Conservation (phyloP, 2,113 vertebrate species). For the Ptyas mucosa region DNA sequence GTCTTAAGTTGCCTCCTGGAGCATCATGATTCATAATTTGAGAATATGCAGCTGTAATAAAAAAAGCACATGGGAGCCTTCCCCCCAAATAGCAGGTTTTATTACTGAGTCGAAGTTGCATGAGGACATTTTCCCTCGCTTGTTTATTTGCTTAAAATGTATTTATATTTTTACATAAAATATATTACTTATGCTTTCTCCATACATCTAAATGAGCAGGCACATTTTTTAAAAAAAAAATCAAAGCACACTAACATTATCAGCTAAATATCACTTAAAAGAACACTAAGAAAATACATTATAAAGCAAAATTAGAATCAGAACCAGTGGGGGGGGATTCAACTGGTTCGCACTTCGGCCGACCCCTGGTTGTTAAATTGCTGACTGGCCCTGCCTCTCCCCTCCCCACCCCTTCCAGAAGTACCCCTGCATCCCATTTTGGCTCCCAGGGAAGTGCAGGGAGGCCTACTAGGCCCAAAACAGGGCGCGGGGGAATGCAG, state of each 20-base stretch:
- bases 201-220: no score
- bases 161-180: not conserved
- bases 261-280: slow-evolving; percentile 5
- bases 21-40: not conserved
- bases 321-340: not conserved
- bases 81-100: not conserved
- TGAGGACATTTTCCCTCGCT: not conserved
- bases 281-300: not conserved
- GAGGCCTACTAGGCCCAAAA: no score
- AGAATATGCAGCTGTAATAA: not conserved
- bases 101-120: not conserved
- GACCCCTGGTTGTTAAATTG: no score
- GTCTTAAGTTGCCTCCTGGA: not conserved
- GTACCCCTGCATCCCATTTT: no score
- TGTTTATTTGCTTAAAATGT: not conserved
- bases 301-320: slow-evolving; percentile 4
- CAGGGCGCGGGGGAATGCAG: no score
- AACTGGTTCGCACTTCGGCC: no score
- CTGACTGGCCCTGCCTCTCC: no score
- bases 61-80: not conserved
- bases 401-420: no score
- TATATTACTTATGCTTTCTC: not conserved
- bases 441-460: no score
- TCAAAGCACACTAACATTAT: not conserved
- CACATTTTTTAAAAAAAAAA: not conserved